A percentile compares a stretch with the other conserved stretches of the same genome.
phyloP scores from a whole-genome alignment of 2,888 invertebrate genomes.

The Harmothoe impar region DNA sequence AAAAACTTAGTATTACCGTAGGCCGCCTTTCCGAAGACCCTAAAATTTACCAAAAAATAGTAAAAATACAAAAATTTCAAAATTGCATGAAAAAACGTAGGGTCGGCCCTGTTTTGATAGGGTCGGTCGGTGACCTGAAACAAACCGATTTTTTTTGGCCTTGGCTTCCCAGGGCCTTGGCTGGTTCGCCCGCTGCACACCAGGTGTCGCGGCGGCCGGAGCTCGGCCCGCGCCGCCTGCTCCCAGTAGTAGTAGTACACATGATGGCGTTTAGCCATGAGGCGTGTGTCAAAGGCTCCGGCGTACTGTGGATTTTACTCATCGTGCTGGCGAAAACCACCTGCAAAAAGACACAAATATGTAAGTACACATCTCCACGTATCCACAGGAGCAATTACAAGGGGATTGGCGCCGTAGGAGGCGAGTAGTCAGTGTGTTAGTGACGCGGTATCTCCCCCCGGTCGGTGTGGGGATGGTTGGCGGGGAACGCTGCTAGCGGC shows the following conservation, averaged over 20 bases:
- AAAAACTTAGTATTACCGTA: too few relatives aligned
- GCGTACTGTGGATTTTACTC: conserved; percentile 63
- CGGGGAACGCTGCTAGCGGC: too few relatives aligned
- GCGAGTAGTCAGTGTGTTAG: background rate
- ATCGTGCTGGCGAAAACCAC: conserved; percentile 57
- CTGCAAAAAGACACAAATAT: conserved; percentile 62
- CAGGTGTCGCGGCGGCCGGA: conserved; percentile 59
- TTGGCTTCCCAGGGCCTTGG: background rate
- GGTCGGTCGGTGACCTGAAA: too few relatives aligned
- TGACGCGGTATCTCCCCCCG: background rate
- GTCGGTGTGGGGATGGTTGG: too few relatives aligned
- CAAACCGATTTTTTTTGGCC: too few relatives aligned
- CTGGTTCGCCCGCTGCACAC: background rate
- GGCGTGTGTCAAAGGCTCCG: conserved; percentile 25
- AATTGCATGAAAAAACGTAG: too few relatives aligned
- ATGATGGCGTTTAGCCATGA: conserved; percentile 64
- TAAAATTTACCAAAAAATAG: too few relatives aligned
- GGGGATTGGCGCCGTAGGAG: background rate
- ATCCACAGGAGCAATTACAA: background rate
- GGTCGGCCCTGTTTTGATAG: too few relatives aligned
- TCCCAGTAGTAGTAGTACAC: conserved; percentile 44
- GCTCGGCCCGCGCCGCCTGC: background rate
- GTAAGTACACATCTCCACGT: conserved; percentile 38
- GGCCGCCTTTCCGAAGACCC: too few relatives aligned
- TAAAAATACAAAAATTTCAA: too few relatives aligned